These are phyloP conservation scores for Distichodus sexfasciatus DNA, from an alignment of 2,797 vertebrate species.

Conservation along the genomic window DNA sequence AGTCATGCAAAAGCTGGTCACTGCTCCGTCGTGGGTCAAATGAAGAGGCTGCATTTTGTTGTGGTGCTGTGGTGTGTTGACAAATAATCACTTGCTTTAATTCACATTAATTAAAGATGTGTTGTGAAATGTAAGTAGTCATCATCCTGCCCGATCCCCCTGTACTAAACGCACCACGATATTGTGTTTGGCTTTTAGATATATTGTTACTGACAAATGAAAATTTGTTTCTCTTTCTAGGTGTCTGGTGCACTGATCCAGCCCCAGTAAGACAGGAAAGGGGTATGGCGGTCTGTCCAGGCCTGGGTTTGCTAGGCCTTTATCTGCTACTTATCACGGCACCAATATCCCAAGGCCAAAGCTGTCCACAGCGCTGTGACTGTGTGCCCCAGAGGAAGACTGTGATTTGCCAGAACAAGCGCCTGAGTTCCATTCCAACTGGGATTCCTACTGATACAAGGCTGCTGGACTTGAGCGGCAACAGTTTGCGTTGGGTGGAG, in stretches of 20 bases:
- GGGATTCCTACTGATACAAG: constrained; percentile 87
- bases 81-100: no score
- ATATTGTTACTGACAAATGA: no score
- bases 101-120: no score
- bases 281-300: constrained; percentile 76
- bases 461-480: constrained; percentile 87
- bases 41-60: no score
- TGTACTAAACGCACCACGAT: no score
- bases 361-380: constrained; percentile 91
- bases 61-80: no score
- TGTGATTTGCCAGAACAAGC: constrained; percentile 85
- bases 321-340: constrained; percentile 70
- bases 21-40: no score
- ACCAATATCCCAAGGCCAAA: constrained; percentile 62
- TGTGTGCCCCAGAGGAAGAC: constrained; percentile 77
- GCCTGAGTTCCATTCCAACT: constrained; percentile 85
- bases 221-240: constrained; percentile 61
- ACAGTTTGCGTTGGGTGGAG: constrained; percentile 93
- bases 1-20: no score
- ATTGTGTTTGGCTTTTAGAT: no score
- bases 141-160: no score
- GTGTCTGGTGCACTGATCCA: constrained; percentile 74
- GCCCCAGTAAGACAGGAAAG: constrained; percentile 54
- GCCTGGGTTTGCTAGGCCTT: constrained; percentile 69
- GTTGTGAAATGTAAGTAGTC: no score